Evolutionary conservation across 2,113 vertebrate genomes (phyloP).

Genomic region (Microcebus griseorufus): DNA sequence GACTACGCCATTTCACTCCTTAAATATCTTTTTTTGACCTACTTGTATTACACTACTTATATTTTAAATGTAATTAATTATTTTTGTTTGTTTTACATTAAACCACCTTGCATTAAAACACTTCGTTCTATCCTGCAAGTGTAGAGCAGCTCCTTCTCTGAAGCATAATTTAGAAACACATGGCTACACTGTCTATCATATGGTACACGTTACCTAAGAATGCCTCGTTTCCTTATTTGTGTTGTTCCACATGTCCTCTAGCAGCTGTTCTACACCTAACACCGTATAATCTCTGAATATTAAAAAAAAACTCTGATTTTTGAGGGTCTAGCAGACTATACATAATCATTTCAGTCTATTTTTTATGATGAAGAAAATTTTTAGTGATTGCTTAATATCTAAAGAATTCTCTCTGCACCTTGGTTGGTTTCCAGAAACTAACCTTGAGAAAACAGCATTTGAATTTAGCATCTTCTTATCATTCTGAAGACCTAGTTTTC

Average conservation of each 20-base stretch:
- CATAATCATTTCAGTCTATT: neutral
- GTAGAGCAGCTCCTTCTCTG: neutral
- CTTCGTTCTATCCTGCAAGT: neutral
- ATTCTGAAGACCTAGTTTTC: neutral
- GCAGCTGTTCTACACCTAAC: neutral
- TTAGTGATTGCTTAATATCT: neutral
- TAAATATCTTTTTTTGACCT: neutral
- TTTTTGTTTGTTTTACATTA: neutral
- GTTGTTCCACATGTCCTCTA: neutral
- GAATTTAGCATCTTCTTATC: constrained; percentile 31
- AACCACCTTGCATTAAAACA: neutral
- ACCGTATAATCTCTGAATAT: neutral
- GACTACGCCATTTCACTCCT: neutral
- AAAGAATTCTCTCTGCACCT: constrained; percentile 30
- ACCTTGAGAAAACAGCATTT: constrained; percentile 44
- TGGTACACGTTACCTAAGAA: neutral
- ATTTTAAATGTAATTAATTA: constrained; percentile 27
- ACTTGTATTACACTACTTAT: neutral
- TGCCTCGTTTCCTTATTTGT: neutral
- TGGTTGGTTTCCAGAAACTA: constrained; percentile 52
- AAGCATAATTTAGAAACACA: constrained; percentile 10
- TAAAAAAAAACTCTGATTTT: neutral
- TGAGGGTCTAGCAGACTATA: neutral
- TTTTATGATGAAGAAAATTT: neutral
- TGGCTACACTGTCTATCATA: neutral